Evolutionary conservation across 1,140 invertebrate species (phyloP).

Genomic region (Tyrophagus putrescentiae): DNA sequence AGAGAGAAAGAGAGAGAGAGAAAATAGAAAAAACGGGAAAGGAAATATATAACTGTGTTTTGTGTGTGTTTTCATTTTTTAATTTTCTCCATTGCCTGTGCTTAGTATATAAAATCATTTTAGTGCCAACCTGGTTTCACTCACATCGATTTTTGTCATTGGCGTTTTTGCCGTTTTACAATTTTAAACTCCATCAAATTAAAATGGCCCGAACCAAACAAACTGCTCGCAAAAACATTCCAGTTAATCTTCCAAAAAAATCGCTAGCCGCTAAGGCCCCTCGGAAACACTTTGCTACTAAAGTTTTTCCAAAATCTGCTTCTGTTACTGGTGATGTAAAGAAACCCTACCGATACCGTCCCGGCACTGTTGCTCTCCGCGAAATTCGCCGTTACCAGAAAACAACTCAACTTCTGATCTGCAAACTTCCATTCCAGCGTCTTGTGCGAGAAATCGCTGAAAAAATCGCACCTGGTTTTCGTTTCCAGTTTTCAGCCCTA

Average conservation of each 20-base stretch:
- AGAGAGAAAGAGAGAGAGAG: no score
- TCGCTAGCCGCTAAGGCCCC: constrained; percentile 37
- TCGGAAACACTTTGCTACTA: constrained; percentile 24
- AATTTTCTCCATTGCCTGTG: no score
- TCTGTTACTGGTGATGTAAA: constrained; percentile 68
- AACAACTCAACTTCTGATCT: constrained; percentile 55
- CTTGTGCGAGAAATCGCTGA: constrained; percentile 56
- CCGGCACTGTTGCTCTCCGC: constrained; percentile 35
- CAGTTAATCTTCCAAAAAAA: constrained; percentile 38
- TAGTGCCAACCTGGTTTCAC: no score
- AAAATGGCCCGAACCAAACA: constrained; percentile 35
- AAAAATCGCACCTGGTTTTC: constrained; percentile 55
- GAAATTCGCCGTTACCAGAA: constrained; percentile 46
- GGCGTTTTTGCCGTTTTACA: no score
- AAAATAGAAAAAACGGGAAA: no score
- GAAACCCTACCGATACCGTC: constrained; percentile 44
- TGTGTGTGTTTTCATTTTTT: no score
- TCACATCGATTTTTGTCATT: no score
- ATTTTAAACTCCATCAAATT: no score
- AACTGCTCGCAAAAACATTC: constrained; percentile 36
- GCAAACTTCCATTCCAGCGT: constrained; percentile 38
- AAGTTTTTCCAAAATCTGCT: constrained; percentile 36
- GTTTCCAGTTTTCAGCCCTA: constrained; percentile 65
- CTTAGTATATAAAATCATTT: no score
- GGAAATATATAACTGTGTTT: no score